Evolutionary conservation across 2,113 vertebrate species (phyloP), one percentile per base, ranked within the genome.

Genomic region (Dinomys branickii): DNA sequence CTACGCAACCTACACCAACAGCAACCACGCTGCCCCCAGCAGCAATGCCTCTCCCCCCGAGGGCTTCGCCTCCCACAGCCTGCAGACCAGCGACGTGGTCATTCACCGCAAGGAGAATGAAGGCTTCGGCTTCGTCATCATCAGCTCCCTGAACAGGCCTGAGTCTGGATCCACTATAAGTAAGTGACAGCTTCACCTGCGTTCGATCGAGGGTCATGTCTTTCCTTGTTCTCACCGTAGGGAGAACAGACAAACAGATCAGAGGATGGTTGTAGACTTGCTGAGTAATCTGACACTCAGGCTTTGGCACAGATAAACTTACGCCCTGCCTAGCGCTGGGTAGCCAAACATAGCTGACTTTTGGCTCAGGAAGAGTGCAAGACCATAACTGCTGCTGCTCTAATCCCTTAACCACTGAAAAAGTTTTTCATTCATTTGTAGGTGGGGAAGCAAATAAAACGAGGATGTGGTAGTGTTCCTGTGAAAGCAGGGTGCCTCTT

Each of bases 101-200:
- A 99, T 99, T 98, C 99, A 99, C 73, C 99, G 99, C 65, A 99
- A 99, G 90, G 99, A 99, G 98, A 99, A 99, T 0, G 99, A 99
- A 58, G 99, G 99, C 41, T 99, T 99, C 3, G 99, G 99, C 63
- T 99, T 99, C 30, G 99, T 99, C 78, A 99, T 99, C 98, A 99
- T 99, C 98, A 99, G 99, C 97, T 99, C 99, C 35, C 98, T 99
- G 65, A 99, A 99, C 98, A 99, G 99, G 80, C 99, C 99, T 0
- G 99, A 99, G 83, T 99, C 99, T 0, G 98, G 99, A 17, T 96
- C 99, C 83, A 98, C 99, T 59, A 99, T 99, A 98, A 99, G 99
- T 99, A 97, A 99, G 99, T 98, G 90, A 85, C n/a, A 0, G 0
- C 5, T 91, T 92, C 26, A 0, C 38, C 24, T 90, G 28, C 28